Percentiles rank a stretch among this genome's conserved stretches.
These are phyloP conservation scores for Drosophila ohnishii DNA, from an alignment of 1,140 invertebrate species.

Conservation along the genomic window DNA sequence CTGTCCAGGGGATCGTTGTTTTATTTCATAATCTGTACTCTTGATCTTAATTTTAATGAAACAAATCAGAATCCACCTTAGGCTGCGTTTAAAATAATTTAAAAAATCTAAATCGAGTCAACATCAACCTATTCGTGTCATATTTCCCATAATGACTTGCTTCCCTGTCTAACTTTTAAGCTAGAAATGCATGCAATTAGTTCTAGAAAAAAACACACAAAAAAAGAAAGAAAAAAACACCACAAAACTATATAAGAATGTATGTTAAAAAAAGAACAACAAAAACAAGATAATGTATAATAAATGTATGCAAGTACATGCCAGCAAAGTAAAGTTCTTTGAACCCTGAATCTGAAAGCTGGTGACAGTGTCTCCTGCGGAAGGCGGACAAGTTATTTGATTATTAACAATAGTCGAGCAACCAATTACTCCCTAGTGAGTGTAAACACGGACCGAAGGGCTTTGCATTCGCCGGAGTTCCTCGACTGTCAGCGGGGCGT, in stretches of 20 bases:
- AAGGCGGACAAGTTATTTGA: conserved; percentile 55
- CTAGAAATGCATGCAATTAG: conserved; percentile 66
- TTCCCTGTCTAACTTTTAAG: conserved; percentile 38
- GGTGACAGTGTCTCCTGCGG: neutral
- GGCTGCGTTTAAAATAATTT: conserved; percentile 16
- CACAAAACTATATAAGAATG: conserved; percentile 31
- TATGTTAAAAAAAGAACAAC: conserved; percentile 35
- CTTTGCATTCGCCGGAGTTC: conserved; percentile 9
- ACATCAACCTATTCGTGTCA: conserved; percentile 54
- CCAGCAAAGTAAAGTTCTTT: conserved; percentile 64
- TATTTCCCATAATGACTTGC: conserved; percentile 37
- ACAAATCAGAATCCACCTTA: conserved; percentile 3
- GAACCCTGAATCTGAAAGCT: conserved; percentile 45
- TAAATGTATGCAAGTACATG: conserved; percentile 47
- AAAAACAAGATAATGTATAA: conserved; percentile 43
- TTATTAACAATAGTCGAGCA: conserved; percentile 61
- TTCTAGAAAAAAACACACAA: conserved; percentile 39
- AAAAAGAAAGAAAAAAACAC: conserved; percentile 4
- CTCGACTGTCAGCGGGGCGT: conserved; percentile 31
- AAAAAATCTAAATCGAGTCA: conserved; percentile 24
- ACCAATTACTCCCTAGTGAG: conserved; percentile 68
- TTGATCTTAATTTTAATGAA: conserved; percentile 36
- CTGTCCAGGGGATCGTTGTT: conserved; percentile 68
- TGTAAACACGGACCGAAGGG: conserved; percentile 43
- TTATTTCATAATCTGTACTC: conserved; percentile 47